These are phyloP conservation scores for Atopsyche davidsoni DNA, from an alignment of 1,140 invertebrate species.

Conservation along the genomic window DNA sequence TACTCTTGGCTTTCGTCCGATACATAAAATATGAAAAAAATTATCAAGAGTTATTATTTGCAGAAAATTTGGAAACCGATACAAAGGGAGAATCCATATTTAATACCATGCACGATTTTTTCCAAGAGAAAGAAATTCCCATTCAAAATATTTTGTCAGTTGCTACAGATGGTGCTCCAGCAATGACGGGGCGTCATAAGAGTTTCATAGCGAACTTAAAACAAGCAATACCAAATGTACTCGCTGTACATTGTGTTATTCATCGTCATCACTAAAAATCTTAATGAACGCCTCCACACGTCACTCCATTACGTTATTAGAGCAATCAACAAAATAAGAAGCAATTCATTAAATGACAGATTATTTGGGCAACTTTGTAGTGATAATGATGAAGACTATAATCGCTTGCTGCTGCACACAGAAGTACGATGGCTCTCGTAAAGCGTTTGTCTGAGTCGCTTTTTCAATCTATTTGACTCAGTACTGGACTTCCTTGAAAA, in stretches of 20 bases:
- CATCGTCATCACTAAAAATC: slow-evolving; percentile 19
- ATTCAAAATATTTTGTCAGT: slow-evolving; percentile 34
- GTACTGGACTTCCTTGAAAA: slow-evolving; percentile 31
- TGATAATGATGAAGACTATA: slow-evolving; percentile 32
- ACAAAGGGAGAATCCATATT: slow-evolving; percentile 35
- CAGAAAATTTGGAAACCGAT: slow-evolving; percentile 22
- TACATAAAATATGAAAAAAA: slow-evolving; percentile 34
- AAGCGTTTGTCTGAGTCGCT: slow-evolving; percentile 30
- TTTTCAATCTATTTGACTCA: slow-evolving; percentile 31
- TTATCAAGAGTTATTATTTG: slow-evolving; percentile 31
- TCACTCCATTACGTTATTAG: slow-evolving; percentile 30
- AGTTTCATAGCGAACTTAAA: slow-evolving; percentile 33
- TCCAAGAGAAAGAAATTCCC: slow-evolving; percentile 31
- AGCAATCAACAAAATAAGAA: slow-evolving; percentile 32
- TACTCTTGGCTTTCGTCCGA: slow-evolving; percentile 35
- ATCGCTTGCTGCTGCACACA: slow-evolving; percentile 33
- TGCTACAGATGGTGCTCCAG: slow-evolving; percentile 34
- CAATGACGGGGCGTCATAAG: slow-evolving; percentile 31
- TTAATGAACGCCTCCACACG: slow-evolving; percentile 5
- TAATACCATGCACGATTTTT: slow-evolving; percentile 31
- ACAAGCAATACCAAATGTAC: slow-evolving; percentile 25
- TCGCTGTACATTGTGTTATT: slow-evolving; percentile 30
- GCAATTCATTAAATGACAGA: slow-evolving; percentile 30
- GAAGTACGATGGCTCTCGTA: slow-evolving; percentile 35
- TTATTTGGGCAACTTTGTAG: slow-evolving; percentile 35